Evolutionary conservation across 1,140 invertebrate genomes (phyloP).

Genomic region (Galleria mellonella): DNA sequence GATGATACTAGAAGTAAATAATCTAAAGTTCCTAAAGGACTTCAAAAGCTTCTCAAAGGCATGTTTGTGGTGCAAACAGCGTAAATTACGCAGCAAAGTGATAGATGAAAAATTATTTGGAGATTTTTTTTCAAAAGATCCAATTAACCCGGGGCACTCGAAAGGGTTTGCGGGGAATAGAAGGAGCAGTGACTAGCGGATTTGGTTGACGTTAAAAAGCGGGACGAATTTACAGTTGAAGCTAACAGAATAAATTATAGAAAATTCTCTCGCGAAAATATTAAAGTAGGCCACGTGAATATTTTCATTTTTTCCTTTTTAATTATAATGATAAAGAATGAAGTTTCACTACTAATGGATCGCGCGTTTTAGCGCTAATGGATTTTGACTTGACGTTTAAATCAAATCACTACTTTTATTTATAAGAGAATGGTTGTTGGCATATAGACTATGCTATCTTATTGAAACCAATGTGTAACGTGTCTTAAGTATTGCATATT

Average conservation of each 20-base stretch:
- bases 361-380: not conserved
- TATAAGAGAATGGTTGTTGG: not conserved
- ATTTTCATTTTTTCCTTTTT: slow-evolving; percentile 1
- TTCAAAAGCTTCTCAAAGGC: slow-evolving; percentile 10
- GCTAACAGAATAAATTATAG: slow-evolving; percentile 14
- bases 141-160: slow-evolving; percentile 21
- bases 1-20: too few species aligned
- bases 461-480: too few species aligned
- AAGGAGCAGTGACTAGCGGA: slow-evolving; percentile 18
- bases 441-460: too few species aligned
- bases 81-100: slow-evolving; percentile 19
- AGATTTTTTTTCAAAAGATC: slow-evolving; percentile 20
- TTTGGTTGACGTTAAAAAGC: slow-evolving; percentile 21
- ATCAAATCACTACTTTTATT: not conserved
- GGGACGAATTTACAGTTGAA: slow-evolving; percentile 14
- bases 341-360: not conserved
- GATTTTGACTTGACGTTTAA: not conserved
- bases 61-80: slow-evolving; percentile 17
- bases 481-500: too few species aligned
- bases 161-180: slow-evolving; percentile 17
- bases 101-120: slow-evolving; percentile 24
- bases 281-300: slow-evolving; percentile 6
- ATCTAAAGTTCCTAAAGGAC: not conserved
- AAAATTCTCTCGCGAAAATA: slow-evolving; percentile 2
- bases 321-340: not conserved